These are phyloP conservation scores for Mixornis gularis DNA, from an alignment of 2,113 vertebrate genomes.

Conservation along the genomic window DNA sequence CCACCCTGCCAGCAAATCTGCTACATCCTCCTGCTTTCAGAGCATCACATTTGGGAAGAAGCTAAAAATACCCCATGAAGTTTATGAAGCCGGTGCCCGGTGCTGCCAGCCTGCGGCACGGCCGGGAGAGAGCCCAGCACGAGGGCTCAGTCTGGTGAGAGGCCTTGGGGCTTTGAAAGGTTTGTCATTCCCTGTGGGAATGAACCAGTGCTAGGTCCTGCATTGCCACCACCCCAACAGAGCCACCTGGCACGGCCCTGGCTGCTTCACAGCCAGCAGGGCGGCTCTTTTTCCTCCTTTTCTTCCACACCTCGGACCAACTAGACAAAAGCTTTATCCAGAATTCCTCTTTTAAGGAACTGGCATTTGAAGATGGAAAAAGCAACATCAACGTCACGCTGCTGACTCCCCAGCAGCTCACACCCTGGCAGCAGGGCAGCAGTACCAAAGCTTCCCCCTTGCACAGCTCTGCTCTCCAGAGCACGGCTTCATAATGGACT, in stretches of 20 bases:
- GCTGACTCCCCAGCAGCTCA: background rate
- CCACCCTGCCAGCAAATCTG: constrained; percentile 23
- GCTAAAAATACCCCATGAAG: background rate
- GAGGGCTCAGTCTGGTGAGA: background rate
- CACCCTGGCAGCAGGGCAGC: background rate
- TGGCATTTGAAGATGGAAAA: background rate
- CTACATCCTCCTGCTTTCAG: constrained; percentile 13
- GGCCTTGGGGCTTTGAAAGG: background rate
- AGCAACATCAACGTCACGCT: fast-evolving
- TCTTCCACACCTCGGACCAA: background rate
- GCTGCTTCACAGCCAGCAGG: background rate
- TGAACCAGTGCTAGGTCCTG: background rate
- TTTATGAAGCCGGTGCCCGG: background rate
- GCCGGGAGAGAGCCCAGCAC: background rate
- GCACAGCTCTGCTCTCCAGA: background rate
- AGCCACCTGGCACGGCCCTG: background rate
- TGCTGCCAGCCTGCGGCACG: background rate
- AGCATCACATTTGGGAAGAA: background rate
- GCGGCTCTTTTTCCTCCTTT: background rate
- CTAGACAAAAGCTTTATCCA: background rate
- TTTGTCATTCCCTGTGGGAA: background rate
- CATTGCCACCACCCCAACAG: background rate
- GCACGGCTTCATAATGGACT: fast-evolving
- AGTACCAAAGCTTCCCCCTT: background rate
- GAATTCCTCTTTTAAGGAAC: background rate